Conservation (phyloP, 1,140 invertebrate genomes). For the Hycleus cichorii region DNA sequence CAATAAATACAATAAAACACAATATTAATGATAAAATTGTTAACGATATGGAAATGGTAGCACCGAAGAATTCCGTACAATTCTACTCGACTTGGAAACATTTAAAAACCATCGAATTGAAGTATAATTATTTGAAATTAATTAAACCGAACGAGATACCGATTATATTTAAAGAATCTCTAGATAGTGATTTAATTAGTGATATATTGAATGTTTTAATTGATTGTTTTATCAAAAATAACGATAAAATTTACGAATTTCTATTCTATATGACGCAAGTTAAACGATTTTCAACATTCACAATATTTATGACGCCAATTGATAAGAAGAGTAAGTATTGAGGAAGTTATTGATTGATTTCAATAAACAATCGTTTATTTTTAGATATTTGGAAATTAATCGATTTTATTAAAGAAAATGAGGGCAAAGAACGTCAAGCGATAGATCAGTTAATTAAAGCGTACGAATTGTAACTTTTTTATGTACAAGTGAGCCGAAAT, state of each 20-base stretch:
- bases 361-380: constrained; percentile 3
- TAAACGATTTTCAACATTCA: constrained; percentile 29
- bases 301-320: constrained; percentile 29
- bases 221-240: constrained; percentile 22
- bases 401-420: constrained; percentile 21
- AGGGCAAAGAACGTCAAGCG: constrained; percentile 12
- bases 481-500: too few relatives aligned
- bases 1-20: constrained; percentile 15
- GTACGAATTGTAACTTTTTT: constrained; percentile 18
- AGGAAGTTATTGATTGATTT: too few relatives aligned
- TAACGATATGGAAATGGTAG: constrained; percentile 12
- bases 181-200: constrained; percentile 32
- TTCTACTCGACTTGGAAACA: constrained; percentile 30
- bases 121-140: constrained; percentile 28
- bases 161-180: constrained; percentile 30
- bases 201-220: constrained; percentile 29
- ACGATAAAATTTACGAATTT: constrained; percentile 23
- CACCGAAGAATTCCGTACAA: constrained; percentile 32
- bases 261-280: constrained; percentile 26
- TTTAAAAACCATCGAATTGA: constrained; percentile 21
- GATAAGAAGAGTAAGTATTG: constrained; percentile 34
- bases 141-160: constrained; percentile 27
- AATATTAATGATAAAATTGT: constrained; percentile 16
- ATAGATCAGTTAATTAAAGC: constrained; percentile 22
- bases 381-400: constrained; percentile 29